Percentiles rank a stretch among this genome's conserved stretches.
Conservation (phyloP, 1,140 invertebrate genomes). For the Sminthurides bifidus region DNA sequence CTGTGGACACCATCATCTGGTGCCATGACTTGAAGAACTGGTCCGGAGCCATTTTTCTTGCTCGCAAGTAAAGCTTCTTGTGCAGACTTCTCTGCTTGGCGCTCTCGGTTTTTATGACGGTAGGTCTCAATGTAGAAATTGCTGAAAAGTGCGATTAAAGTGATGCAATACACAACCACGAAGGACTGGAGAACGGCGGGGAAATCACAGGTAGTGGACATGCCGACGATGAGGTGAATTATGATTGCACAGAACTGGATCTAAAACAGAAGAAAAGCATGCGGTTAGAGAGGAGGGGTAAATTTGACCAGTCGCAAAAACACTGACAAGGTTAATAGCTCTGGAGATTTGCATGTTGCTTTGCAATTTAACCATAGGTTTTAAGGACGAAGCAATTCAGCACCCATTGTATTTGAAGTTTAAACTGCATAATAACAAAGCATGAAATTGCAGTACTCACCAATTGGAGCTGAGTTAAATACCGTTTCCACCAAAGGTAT, state of each 20-base stretch:
- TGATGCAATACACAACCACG: conserved; percentile 36
- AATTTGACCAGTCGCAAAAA: too few relatives aligned
- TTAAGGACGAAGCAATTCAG: neutral
- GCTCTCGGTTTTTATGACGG: conserved; percentile 14
- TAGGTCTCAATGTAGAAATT: conserved; percentile 43
- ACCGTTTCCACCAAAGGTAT: conserved; percentile 49
- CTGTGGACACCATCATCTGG: too few relatives aligned
- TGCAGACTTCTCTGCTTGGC: conserved; percentile 1
- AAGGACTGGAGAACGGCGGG: conserved; percentile 36
- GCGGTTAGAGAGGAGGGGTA: too few relatives aligned
- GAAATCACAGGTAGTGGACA: conserved; percentile 36
- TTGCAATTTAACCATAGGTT: neutral
- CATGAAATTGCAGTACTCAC: conserved; percentile 36
- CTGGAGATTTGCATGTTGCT: too few relatives aligned
- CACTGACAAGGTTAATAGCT: too few relatives aligned
- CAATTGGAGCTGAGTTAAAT: conserved; percentile 46
- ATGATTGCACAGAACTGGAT: conserved; percentile 33
- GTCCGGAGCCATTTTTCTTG: too few relatives aligned
- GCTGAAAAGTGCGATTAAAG: conserved; percentile 39
- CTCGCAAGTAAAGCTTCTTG: too few relatives aligned
- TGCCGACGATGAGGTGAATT: conserved; percentile 31
- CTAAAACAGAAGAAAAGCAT: too few relatives aligned
- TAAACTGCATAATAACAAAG: too few relatives aligned
- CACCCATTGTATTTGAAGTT: too few relatives aligned
- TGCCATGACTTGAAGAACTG: too few relatives aligned